These are phyloP conservation scores for Stichopus chloronotus DNA, from an alignment of 35 echinoderm and acorn worm species.

Conservation along the genomic window DNA sequence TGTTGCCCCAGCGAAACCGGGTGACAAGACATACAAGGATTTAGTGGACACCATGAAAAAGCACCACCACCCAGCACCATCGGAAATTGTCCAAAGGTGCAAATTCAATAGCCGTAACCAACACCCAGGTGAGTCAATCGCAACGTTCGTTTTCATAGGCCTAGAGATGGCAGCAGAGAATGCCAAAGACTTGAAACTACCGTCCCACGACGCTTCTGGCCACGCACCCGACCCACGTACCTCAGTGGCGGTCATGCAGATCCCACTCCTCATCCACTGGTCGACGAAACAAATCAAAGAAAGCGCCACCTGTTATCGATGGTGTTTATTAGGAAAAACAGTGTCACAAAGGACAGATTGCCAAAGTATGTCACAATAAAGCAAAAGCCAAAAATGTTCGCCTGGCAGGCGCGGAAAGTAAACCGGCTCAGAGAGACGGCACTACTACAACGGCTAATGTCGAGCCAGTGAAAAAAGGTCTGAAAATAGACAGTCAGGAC, in stretches of 20 bases:
- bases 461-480: slow-evolving; percentile 37
- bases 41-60: slow-evolving; percentile 3
- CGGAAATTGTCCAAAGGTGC: slow-evolving; percentile 36
- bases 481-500: not conserved
- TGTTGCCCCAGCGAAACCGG: not conserved
- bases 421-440: not conserved
- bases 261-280: not conserved
- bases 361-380: not conserved
- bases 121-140: not conserved
- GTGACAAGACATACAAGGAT: slow-evolving; percentile 17
- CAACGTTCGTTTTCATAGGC: no score
- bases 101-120: slow-evolving; percentile 40
- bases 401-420: not conserved
- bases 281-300: no score
- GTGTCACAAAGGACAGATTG: no score
- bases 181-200: not conserved
- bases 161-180: not conserved
- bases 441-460: not conserved
- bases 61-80: slow-evolving; percentile 15
- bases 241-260: not conserved
- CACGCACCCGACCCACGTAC: not conserved
- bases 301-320: no score
- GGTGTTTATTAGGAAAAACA: no score
- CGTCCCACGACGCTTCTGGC: not conserved
- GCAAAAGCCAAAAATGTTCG: not conserved